Conservation (phyloP, 2,797 vertebrate genomes). For the Siniperca obscura region DNA sequence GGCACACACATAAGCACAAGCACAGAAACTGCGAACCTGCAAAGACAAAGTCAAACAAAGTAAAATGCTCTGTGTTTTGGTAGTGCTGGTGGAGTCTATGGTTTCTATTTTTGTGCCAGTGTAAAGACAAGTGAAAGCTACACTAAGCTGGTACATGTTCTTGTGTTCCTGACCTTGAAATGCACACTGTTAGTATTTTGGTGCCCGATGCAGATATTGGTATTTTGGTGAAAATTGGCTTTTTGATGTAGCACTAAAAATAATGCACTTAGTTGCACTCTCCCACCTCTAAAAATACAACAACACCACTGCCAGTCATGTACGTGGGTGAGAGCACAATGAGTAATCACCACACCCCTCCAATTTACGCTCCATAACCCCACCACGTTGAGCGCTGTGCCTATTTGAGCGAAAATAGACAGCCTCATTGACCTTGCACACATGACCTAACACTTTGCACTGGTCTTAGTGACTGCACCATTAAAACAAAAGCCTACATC, state of each 20-base stretch:
- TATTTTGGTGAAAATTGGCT: slow-evolving; percentile 18
- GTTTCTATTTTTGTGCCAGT: slow-evolving; percentile 42
- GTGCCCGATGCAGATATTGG: slow-evolving; percentile 7
- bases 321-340: slow-evolving; percentile 25
- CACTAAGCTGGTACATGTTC: background rate
- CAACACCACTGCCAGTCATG: slow-evolving; percentile 12
- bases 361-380: slow-evolving; percentile 16
- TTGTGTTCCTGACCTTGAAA: slow-evolving; percentile 22
- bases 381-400: background rate
- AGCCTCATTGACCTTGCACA: slow-evolving; percentile 30
- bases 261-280: background rate
- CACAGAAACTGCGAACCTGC: slow-evolving; percentile 28
- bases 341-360: slow-evolving; percentile 35
- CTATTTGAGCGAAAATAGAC: slow-evolving; percentile 18
- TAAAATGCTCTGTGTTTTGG: slow-evolving; percentile 9
- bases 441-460: slow-evolving; percentile 19
- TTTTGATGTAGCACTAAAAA: slow-evolving; percentile 5
- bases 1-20: slow-evolving; percentile 8
- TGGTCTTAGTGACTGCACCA: slow-evolving; percentile 12
- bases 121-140: slow-evolving; percentile 10
- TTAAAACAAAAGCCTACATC: slow-evolving; percentile 26
- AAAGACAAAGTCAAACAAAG: slow-evolving; percentile 22
- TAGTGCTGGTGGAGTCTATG: background rate
- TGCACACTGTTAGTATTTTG: slow-evolving; percentile 13
- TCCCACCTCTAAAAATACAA: slow-evolving; percentile 7